Base-by-base conservation (phyloP, 1,140 invertebrate genomes). In the Rhynchophorus ferrugineus region DNA sequence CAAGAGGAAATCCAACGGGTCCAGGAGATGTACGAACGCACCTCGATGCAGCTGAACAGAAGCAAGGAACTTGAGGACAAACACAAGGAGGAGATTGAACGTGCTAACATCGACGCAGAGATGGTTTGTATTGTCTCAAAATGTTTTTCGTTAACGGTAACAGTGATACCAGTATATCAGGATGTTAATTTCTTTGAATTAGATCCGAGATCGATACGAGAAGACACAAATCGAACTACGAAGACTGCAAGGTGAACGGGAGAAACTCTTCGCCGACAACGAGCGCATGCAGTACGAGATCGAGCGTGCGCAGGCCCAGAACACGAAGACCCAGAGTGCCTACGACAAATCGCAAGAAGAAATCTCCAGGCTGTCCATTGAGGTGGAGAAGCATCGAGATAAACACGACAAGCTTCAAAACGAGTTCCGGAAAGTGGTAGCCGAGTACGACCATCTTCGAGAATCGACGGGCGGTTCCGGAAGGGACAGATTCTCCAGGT, bases 21-120 rank as follows among this genome's bases (percentile, higher is more conserved):
- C 16, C 87, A 91, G 67, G 90, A 95, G 70, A 80, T 90, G 71
- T 91, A 91, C 67, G 90, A 94, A 61, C 75, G 90, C 34, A 82
- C 88, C 1, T 80, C 85, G 5, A 72, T 92, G 33, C 89, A 94
- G 64, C 72, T 94, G 1, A 82, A 8, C 43, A 78, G 91, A 60
- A 83, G 86, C 17, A 91, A 92, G 67, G 91, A 95, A 66, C 79
- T 83, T 59, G 91, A 95, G 73, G 91, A 94, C 57, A 93, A 94
- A 66, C 83, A 87, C 7, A 90, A 91, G 66, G 87, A 89, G 63
- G 89, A 92, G 59, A 75, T 92, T 52, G 90, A 93, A 61, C 77
- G 86, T 59, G 65, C 87, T 44, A 73, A 78, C 54, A 79, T 89
- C 37, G 88, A 91, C 62, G 69, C 89, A 2, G 85, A 89, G 67